Evolutionary conservation across 2,797 vertebrate species (phyloP).

Genomic region (Pogoniulus pusillus): DNA sequence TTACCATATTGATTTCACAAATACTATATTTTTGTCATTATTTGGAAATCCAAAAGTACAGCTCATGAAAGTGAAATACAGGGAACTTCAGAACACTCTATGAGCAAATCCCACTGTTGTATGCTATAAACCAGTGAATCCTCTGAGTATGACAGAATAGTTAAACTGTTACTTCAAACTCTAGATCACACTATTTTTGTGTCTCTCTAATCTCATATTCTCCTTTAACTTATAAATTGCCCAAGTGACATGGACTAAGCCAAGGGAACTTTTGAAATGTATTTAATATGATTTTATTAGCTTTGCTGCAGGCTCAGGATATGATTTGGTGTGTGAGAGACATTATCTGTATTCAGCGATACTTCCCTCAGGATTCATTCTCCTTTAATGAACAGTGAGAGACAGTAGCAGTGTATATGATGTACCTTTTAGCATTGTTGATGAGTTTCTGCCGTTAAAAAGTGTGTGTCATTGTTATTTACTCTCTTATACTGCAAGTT

Average conservation of each 20-base stretch:
- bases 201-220: constrained; percentile 46
- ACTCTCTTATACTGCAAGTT: not conserved
- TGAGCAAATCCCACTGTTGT: not conserved
- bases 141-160: not conserved
- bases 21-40: not conserved
- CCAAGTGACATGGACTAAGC: constrained; percentile 13
- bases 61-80: not conserved
- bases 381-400: constrained; percentile 49
- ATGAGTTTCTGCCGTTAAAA: constrained; percentile 42
- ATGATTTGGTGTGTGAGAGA: constrained; percentile 48
- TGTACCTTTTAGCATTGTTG: not conserved
- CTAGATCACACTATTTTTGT: constrained; percentile 4
- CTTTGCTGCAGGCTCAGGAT: constrained; percentile 43
- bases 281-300: constrained; percentile 62
- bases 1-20: not conserved
- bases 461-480: not conserved
- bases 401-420: not conserved
- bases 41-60: not conserved
- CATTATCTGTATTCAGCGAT: constrained; percentile 17
- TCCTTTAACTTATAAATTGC: constrained; percentile 64
- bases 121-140: not conserved
- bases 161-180: constrained; percentile 44
- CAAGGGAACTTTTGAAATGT: constrained; percentile 44
- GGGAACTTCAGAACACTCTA: not conserved
- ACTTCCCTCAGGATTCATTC: constrained; percentile 46